Base-by-base conservation (phyloP, 2,888 invertebrate species). In the Agrochola circellaris region DNA sequence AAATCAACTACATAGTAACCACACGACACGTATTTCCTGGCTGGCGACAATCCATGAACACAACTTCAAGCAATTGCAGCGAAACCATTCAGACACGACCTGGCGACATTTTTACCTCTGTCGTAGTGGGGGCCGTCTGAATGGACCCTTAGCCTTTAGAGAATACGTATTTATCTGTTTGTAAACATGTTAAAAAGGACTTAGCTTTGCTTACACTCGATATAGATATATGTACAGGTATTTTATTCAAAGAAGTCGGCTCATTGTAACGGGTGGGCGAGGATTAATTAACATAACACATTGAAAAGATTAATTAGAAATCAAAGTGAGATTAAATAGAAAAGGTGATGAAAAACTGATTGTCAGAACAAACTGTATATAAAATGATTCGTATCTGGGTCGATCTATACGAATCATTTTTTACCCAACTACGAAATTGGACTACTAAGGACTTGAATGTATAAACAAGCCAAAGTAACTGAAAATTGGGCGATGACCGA, bases 251-350 rank as follows among this genome's bases (percentile, higher is more conserved):
- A 23, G 17, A 54, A 23, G 42, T 56, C 34, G 15, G 3, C 23
- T 69, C 23, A 20, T 48, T 17, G 48, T 26, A 48, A 38, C 23
- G 17, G n/a, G 1, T 45, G 11, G 17, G 38, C 7, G 23, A 15
- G 34, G 26, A 51, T 73, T 48, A 73, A n/a, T 70, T n/a, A 71
- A n/a, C n/a, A 61, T 4, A 20, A 58, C 15, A 30, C n/a, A 54
- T 23, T 8, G 20, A 72, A 56, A 30, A 56, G 0, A 45, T 30
- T 17, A 54, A 34, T 34, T 20, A 51, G 15, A 71, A 71, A 56
- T n/a, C 45, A 45, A 48, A 75, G 26, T 38, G 23, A 13, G 17
- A 38, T 51, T 34, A 26, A 45, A 34, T 45, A 9, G 2, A 20
- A 20, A 61, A 75, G 9, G 1, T 30, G 4, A 75, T 51, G 58